These are phyloP conservation scores for Hydropotes inermis DNA, from an alignment of 2,113 vertebrate species.

Conservation along the genomic window DNA sequence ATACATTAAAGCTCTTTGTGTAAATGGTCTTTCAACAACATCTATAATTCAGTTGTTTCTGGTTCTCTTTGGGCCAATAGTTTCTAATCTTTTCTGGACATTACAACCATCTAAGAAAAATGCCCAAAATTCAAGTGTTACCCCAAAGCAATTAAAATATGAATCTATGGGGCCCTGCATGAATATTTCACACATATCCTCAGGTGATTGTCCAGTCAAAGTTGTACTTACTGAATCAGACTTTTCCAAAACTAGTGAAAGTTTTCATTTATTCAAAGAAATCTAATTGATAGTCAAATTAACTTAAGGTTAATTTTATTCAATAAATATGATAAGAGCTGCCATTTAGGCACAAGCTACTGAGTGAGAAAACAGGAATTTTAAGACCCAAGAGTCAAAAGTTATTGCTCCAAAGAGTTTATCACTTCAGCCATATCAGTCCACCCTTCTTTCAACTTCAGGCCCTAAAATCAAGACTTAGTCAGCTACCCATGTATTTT, in stretches of 20 bases:
- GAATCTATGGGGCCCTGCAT: neutral
- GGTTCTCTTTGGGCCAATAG: neutral
- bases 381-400: neutral
- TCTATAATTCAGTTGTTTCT: neutral
- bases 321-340: neutral
- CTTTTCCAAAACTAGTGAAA: neutral
- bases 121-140: neutral
- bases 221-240: neutral
- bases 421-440: neutral
- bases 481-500: neutral
- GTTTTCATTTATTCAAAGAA: neutral
- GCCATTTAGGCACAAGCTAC: neutral
- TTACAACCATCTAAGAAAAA: neutral
- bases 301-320: neutral
- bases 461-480: neutral
- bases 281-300: neutral
- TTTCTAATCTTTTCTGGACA: neutral
- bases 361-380: neutral
- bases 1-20: neutral
- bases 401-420: neutral
- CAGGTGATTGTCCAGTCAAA: neutral
- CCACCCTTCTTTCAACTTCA: neutral
- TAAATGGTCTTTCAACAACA: neutral
- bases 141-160: neutral
- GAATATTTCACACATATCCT: neutral